Evolutionary conservation across 1,140 invertebrate species (phyloP).

Genomic region (Lycorma delicatula): DNA sequence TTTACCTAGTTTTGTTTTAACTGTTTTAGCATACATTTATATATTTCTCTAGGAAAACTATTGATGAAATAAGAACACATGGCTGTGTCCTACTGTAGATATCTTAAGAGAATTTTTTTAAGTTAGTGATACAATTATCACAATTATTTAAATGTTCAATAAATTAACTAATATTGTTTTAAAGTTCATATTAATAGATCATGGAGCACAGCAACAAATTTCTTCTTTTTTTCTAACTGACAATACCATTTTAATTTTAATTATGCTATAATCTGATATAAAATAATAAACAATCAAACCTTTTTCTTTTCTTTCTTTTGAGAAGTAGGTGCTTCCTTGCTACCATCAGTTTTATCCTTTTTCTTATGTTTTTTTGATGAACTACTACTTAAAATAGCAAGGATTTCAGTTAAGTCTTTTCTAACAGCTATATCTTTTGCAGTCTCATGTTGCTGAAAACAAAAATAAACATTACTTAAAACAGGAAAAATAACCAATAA

Average conservation of each 20-base stretch:
- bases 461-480: neutral
- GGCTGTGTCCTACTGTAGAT: too few species aligned
- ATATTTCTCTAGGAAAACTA: too few species aligned
- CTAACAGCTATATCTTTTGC: constrained; percentile 80
- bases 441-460: constrained; percentile 69
- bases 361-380: constrained; percentile 7
- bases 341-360: constrained; percentile 1
- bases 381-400: constrained; percentile 56
- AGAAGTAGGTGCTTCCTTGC: neutral
- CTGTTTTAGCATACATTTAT: too few species aligned
- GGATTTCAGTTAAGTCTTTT: constrained; percentile 76
- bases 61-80: too few species aligned
- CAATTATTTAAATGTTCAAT: too few species aligned
- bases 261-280: too few species aligned
- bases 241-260: neutral
- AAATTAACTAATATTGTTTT: neutral
- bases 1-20: too few species aligned
- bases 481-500: too few species aligned
- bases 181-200: neutral
- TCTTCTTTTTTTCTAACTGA: neutral
- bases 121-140: too few species aligned
- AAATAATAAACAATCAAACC: too few species aligned
- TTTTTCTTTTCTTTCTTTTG: constrained; percentile 12
- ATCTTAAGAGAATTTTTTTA: too few species aligned
- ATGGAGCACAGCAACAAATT: neutral